phyloP scores from a whole-genome alignment of 64 coral and sea anemone genomes.

The Porites australiensis region DNA sequence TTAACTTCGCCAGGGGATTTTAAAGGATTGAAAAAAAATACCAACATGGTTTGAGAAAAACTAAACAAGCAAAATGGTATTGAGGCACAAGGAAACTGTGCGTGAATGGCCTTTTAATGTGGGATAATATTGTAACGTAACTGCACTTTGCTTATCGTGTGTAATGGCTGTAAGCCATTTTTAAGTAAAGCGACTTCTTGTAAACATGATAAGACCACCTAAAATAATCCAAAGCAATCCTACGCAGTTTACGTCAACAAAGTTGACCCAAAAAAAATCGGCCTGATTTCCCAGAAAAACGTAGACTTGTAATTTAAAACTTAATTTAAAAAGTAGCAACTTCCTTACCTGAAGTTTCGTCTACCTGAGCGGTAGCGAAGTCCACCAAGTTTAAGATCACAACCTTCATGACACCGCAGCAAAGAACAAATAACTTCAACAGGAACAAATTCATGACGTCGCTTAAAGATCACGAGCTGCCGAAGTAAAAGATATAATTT shows the following conservation, averaged over 20 bases:
- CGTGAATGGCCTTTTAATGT: neutral
- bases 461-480: neutral
- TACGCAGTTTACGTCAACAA: neutral
- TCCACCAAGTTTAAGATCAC: no score
- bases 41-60: neutral
- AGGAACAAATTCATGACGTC: neutral
- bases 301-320: no score
- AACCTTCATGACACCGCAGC: neutral
- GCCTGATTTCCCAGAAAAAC: no score
- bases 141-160: conserved; percentile 1
- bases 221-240: neutral
- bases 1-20: neutral
- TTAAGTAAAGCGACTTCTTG: neutral
- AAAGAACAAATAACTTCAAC: neutral
- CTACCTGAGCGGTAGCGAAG: conserved; percentile 15
- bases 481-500: neutral
- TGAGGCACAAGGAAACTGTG: neutral
- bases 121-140: neutral
- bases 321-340: neutral
- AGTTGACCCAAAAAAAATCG: no score
- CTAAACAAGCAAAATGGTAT: conserved; percentile 3
- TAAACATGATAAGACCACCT: neutral
- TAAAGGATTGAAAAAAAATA: neutral
- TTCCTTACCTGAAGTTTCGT: conserved; percentile 19
- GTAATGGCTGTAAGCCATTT: conserved; percentile 18